A percentile compares a stretch with the other conserved stretches of the same genome.
Evolutionary conservation across 2,113 vertebrate species (phyloP).

Genomic region (Macrotis lagotis): DNA sequence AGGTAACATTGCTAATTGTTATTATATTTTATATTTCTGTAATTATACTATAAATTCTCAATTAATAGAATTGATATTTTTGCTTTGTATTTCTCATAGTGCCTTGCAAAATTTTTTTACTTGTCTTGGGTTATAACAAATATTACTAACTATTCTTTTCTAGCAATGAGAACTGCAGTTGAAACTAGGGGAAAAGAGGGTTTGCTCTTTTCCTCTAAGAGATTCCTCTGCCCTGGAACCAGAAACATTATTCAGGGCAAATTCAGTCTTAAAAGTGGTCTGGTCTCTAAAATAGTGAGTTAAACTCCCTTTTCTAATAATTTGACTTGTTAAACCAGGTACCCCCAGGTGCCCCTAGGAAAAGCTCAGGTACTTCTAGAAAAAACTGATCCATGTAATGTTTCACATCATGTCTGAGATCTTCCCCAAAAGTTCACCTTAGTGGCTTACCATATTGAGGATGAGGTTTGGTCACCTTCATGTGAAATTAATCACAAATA

Average conservation of each 20-base stretch:
- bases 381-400: background rate
- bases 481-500: background rate
- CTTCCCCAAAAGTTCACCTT: background rate
- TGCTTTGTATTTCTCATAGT: background rate
- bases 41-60: background rate
- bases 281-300: no score
- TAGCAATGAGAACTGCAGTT: background rate
- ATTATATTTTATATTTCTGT: background rate
- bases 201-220: background rate
- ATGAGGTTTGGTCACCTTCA: background rate
- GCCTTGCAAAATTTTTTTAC: background rate
- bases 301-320: background rate
- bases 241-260: background rate
- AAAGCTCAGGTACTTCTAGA: background rate
- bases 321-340: background rate
- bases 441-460: background rate
- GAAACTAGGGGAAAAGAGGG: rapidly evolving
- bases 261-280: no score
- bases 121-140: background rate
- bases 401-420: background rate
- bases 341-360: background rate
- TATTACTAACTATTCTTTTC: background rate
- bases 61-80: no score
- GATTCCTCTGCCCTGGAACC: background rate
- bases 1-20: background rate